Evolutionary conservation across 2,797 vertebrate genomes (phyloP).

Genomic region (Poliocrania exsul): DNA sequence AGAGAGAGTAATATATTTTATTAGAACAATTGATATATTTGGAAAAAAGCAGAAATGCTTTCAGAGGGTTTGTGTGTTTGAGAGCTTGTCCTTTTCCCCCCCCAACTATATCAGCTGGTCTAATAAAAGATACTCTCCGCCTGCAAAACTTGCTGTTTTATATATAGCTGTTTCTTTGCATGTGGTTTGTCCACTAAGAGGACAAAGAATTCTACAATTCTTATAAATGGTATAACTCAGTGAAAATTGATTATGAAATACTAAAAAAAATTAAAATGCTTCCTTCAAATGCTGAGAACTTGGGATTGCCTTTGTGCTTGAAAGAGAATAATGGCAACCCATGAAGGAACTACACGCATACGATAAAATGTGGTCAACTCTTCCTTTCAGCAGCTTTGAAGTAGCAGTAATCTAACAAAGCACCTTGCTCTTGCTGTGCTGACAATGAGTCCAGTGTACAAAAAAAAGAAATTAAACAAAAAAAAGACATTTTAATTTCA

Average conservation of each 20-base stretch:
- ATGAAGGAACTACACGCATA: not conserved
- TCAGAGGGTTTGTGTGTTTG: not conserved
- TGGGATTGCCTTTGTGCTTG: not conserved
- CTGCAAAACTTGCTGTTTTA: not conserved
- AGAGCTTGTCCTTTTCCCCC: not conserved
- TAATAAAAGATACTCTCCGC: not conserved
- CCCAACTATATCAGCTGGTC: not conserved
- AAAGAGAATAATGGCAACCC: not conserved
- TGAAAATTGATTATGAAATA: not conserved
- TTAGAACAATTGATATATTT: conserved; percentile 10
- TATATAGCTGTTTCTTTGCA: not conserved
- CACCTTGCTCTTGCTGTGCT: conserved; percentile 25
- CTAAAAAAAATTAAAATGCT: not conserved
- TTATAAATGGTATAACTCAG: not conserved
- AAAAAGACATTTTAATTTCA: conserved; percentile 74
- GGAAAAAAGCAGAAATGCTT: not conserved
- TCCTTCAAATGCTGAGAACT: not conserved
- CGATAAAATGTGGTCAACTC: conserved; percentile 12
- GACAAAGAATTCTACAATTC: not conserved
- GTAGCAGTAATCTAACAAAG: conserved; percentile 53
- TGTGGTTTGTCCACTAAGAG: not conserved
- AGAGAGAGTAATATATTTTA: conserved; percentile 13
- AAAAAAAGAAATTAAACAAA: conserved; percentile 56
- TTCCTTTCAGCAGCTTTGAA: conserved; percentile 53
- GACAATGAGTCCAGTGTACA: conserved; percentile 51